phyloP scores from a whole-genome alignment of 2,113 vertebrate species.

The Oncorhynchus tshawytscha region DNA sequence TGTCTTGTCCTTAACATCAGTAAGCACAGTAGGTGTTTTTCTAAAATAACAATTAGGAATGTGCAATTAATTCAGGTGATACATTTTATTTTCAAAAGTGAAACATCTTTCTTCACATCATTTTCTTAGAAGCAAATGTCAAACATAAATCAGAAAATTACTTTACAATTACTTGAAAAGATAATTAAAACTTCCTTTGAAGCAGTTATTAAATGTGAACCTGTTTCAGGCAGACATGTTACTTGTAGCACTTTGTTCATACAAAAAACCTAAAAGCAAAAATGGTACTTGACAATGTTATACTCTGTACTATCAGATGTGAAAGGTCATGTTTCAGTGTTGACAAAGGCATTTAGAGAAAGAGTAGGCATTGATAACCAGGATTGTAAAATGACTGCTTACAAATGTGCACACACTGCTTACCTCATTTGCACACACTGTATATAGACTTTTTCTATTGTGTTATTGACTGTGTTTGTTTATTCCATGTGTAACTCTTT shows the following conservation, averaged over 20 bases:
- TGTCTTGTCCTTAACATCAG: too few species aligned
- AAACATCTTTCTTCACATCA: not conserved
- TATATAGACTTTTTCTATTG: too few species aligned
- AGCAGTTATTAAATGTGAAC: too few species aligned
- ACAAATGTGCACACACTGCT: not conserved
- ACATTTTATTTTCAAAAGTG: slow-evolving; percentile 2
- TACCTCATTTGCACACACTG: too few species aligned
- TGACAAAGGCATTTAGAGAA: not conserved
- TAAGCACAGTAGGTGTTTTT: too few species aligned
- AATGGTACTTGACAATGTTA: not conserved
- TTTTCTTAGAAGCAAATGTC: not conserved
- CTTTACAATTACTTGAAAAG: not conserved
- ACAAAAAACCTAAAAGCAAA: not conserved
- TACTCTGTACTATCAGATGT: not conserved
- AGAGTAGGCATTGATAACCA: not conserved
- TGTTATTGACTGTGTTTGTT: too few species aligned
- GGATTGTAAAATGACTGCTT: not conserved
- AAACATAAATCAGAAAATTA: too few species aligned
- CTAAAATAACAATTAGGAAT: not conserved
- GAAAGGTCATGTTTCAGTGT: not conserved
- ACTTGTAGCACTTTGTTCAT: not conserved
- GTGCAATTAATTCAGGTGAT: not conserved
- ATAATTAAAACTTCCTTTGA: not conserved
- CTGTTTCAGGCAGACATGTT: too few species aligned
- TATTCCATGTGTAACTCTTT: too few species aligned